Conservation (phyloP, 1,140 invertebrate genomes). For the Parapsyche elsis region DNA sequence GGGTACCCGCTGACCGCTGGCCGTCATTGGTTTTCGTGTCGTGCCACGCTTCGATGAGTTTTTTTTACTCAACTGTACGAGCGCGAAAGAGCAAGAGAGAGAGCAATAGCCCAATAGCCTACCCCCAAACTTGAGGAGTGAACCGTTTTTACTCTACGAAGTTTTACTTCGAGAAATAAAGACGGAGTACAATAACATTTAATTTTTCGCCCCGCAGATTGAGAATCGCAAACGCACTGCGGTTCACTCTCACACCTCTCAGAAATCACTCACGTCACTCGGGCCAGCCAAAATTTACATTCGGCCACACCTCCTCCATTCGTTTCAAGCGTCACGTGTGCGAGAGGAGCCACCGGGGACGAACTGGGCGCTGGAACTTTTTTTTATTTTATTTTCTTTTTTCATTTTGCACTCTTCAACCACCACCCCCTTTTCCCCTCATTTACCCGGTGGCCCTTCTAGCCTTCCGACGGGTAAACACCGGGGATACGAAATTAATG, state of each 20-base stretch:
- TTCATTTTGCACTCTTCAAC: slow-evolving; percentile 7
- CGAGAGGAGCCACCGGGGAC: neutral
- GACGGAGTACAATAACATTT: neutral
- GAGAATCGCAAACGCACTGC: neutral
- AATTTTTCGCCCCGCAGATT: neutral
- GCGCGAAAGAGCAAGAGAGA: too few species aligned
- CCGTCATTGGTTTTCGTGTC: too few species aligned
- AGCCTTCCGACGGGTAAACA: slow-evolving; percentile 30
- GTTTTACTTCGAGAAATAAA: too few species aligned
- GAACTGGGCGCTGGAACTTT: slow-evolving; percentile 14
- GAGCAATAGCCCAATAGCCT: too few species aligned
- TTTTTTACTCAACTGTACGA: too few species aligned
- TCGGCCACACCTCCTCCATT: slow-evolving; percentile 46
- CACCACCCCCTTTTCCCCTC: neutral
- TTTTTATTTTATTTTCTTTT: too few species aligned
- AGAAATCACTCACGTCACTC: slow-evolving; percentile 49
- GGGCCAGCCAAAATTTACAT: slow-evolving; percentile 47
- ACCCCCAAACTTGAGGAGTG: too few species aligned
- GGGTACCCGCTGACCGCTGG: too few species aligned
- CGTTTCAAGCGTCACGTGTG: slow-evolving; percentile 32
- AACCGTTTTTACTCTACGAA: too few species aligned
- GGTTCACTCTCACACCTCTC: slow-evolving; percentile 3
- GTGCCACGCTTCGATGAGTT: too few species aligned
- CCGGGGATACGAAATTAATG: slow-evolving; percentile 48
- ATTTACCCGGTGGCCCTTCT: neutral